Conservation (phyloP, 2,888 invertebrate species). For the Hirudinaria manillensis region DNA sequence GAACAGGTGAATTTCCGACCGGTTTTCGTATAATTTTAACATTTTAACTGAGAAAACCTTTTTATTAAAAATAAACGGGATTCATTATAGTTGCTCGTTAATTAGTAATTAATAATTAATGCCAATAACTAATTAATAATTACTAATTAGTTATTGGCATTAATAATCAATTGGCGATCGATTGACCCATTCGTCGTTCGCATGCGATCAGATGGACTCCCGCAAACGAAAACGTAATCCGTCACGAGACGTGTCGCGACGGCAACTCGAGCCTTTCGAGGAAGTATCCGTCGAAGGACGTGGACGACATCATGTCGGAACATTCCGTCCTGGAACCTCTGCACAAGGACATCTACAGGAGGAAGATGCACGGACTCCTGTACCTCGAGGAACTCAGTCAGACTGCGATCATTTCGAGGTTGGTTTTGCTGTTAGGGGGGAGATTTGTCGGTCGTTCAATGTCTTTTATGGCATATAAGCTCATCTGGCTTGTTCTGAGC, state of each 20-base stretch:
- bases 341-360: conserved; percentile 49
- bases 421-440: background rate
- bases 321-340: conserved; percentile 34
- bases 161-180: too few species aligned
- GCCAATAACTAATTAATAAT: too few species aligned
- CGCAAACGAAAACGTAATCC: conserved; percentile 45
- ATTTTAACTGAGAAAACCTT: too few species aligned
- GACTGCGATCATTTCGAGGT: conserved; percentile 48
- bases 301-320: background rate
- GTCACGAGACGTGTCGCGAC: conserved; percentile 35
- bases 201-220: conserved; percentile 44
- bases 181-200: too few species aligned
- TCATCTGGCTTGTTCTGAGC: too few species aligned
- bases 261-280: conserved; percentile 37
- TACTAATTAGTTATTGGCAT: too few species aligned
- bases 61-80: too few species aligned
- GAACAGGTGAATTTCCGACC: conserved; percentile 39
- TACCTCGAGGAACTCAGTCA: conserved; percentile 49
- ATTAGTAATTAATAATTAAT: too few species aligned
- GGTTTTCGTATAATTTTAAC: background rate
- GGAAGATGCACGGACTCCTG: conserved; percentile 50
- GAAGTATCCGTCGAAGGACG: conserved; percentile 44
- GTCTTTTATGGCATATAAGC: too few species aligned
- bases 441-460: background rate
- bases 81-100: too few species aligned